Evolutionary conservation across 2,113 vertebrate genomes (phyloP), one percentile per base, ranked within the genome.

Genomic region (Channa argus): DNA sequence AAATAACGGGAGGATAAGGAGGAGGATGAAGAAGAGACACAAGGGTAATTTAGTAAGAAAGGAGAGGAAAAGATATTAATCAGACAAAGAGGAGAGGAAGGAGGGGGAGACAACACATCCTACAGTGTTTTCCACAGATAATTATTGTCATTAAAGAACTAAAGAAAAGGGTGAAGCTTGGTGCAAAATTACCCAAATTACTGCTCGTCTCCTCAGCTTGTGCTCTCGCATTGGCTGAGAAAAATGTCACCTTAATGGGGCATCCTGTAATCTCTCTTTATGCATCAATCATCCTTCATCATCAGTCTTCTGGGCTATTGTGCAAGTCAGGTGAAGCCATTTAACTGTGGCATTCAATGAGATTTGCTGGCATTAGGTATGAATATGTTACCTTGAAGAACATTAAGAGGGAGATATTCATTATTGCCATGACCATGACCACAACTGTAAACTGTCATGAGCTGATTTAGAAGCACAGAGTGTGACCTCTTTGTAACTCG

Each of bases 101-200:
- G 56, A 61, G 44, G 50, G 33, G 63, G 41, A 63, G 45, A 72
- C 39, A 77, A 54, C 46, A 55, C 65, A 50, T 59, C 76, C 62
- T 72, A 62, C 82, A 82, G 79, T 89, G 83, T 88, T 90, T 88
- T 74, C 75, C 63, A 66, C 43, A 34, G 74, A 81, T 90, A 91
- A 92, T 91, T 86, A 85, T 84, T 79, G 82, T 87, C 82, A 86
- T 88, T 86, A 84, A 75, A 75, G 74, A 63, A 86, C 87, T 86
- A 84, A 75, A 75, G 74, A 63, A 82, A 82, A 76, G 46, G 63
- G 73, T 66, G 70, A 77, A 63, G 73, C 36, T 8, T 11, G 1
- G 36, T 44, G 33, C 72, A 72, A 77, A 86, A 88, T 89, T 79
- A 88, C 78, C 54, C 52, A 74, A 88, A 91, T 90, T 85, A 82